Conservation (phyloP, 1,140 invertebrate genomes). For the Maconellicoccus hirsutus region DNA sequence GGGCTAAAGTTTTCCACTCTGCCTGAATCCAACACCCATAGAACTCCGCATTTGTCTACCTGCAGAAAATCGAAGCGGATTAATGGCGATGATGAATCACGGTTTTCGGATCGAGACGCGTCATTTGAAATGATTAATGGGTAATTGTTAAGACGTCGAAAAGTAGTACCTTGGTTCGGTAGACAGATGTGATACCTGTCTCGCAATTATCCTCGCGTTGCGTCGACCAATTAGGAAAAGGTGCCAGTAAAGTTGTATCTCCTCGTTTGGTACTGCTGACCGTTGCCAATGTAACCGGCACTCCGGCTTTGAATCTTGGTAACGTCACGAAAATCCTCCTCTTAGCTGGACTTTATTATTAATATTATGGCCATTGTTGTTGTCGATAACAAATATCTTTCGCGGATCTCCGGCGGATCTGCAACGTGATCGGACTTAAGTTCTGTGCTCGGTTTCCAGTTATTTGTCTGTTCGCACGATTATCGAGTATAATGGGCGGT, state of each 20-base stretch:
- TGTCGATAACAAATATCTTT: neutral
- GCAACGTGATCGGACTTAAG: too few species aligned
- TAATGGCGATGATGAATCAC: too few species aligned
- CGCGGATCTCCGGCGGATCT: neutral
- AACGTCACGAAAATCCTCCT: conserved; percentile 30
- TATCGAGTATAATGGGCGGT: too few species aligned
- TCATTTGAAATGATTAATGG: too few species aligned
- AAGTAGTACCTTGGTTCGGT: conserved; percentile 30
- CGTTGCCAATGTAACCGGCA: conserved; percentile 31
- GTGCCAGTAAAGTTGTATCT: conserved; percentile 28
- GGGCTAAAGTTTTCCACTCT: conserved; percentile 33
- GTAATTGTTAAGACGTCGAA: neutral
- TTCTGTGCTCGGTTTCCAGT: too few species aligned
- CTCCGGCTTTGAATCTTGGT: conserved; percentile 30
- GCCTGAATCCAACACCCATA: conserved; percentile 57
- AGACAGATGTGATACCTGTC: conserved; percentile 31
- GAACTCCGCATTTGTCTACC: conserved; percentile 46
- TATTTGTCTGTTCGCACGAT: too few species aligned
- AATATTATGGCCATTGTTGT: neutral
- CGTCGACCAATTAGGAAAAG: conserved; percentile 31
- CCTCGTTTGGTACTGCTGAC: conserved; percentile 24
- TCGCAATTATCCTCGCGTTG: conserved; percentile 27
- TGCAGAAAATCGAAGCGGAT: conserved; percentile 33
- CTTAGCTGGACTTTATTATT: conserved; percentile 4
- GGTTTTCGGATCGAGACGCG: too few species aligned